A percentile compares a stretch with the other conserved stretches of the same genome.
These are phyloP conservation scores for Gambelia wislizenii DNA, from an alignment of 2,797 vertebrate species.

Conservation along the genomic window DNA sequence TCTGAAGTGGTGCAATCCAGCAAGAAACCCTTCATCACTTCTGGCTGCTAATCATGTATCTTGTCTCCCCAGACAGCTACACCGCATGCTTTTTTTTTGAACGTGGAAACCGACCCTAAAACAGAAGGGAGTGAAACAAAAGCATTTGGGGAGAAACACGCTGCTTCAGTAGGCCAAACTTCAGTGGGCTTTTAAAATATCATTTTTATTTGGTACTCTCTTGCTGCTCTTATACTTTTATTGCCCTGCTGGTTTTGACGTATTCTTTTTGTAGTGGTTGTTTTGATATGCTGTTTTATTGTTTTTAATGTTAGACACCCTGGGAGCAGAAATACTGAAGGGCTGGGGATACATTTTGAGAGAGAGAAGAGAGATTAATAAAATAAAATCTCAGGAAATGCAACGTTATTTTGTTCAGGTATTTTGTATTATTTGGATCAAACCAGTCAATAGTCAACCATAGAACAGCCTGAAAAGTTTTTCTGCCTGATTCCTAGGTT, in stretches of 20 bases:
- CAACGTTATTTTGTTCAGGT: background rate
- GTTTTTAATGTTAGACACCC: background rate
- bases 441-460: background rate
- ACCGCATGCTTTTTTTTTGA: background rate
- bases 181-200: background rate
- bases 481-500: background rate
- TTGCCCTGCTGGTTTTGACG: background rate
- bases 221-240: background rate
- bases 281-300: conserved; percentile 6
- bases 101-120: background rate
- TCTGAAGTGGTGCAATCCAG: background rate
- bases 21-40: background rate
- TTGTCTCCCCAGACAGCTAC: background rate
- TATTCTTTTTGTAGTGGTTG: conserved; percentile 5
- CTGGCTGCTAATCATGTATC: background rate
- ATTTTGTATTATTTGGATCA: no score
- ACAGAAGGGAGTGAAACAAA: background rate
- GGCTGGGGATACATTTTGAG: background rate
- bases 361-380: background rate
- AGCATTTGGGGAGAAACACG: background rate
- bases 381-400: background rate
- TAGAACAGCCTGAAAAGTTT: background rate
- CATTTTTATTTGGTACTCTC: background rate
- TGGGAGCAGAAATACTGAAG: background rate
- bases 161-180: background rate